Percentiles rank a stretch among this genome's conserved stretches.
Conservation (phyloP, 2,888 invertebrate genomes). For the Selenia dentaria region DNA sequence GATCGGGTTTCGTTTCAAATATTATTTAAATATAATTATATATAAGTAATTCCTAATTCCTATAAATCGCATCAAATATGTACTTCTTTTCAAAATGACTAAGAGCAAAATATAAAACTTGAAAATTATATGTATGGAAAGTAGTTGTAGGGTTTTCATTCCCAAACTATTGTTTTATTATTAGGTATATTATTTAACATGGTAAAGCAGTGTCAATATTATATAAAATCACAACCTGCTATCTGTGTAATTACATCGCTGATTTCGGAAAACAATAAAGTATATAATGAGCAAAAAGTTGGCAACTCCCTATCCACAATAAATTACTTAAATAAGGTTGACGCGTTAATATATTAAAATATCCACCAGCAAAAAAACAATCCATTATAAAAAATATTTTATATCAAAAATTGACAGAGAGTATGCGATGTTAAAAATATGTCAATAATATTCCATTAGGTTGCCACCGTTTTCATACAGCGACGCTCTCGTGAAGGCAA, state of each 20-base stretch:
- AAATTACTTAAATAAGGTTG: conserved; percentile 43
- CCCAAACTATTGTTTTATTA: no score
- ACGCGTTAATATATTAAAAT: conserved; percentile 37
- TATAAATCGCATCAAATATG: no score
- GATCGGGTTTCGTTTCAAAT: no score
- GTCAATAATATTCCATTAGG: conserved; percentile 40
- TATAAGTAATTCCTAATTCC: no score
- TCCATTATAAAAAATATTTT: conserved; percentile 37
- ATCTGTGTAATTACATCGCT: conserved; percentile 62
- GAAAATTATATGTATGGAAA: no score
- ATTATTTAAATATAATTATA: no score
- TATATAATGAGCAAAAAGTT: conserved; percentile 50
- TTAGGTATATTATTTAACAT: no score
- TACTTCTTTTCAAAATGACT: no score
- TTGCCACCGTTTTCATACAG: conserved; percentile 24
- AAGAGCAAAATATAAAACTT: no score
- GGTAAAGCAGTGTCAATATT: no score
- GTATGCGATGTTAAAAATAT: conserved; percentile 21
- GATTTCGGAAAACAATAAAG: conserved; percentile 54
- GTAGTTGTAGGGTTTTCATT: no score
- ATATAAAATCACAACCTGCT: conserved; percentile 21
- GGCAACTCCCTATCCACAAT: conserved; percentile 39
- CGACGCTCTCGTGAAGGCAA: conserved; percentile 28
- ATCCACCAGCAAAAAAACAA: conserved; percentile 21
- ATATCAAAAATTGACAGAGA: conserved; percentile 25